These are phyloP conservation scores for Coilia nasus DNA, from an alignment of 2,797 vertebrate species.

Conservation along the genomic window DNA sequence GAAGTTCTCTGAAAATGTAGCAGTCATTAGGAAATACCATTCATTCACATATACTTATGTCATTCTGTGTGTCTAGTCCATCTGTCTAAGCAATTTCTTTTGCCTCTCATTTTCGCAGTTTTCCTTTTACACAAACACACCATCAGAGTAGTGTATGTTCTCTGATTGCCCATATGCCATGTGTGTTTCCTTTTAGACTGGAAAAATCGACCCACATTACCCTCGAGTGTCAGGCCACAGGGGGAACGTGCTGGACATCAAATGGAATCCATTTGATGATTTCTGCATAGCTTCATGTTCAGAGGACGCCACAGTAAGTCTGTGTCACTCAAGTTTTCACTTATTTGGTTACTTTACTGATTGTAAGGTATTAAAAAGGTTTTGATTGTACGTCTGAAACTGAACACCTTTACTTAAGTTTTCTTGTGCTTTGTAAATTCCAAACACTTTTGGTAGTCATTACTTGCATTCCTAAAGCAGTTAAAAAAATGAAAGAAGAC, in stretches of 20 bases:
- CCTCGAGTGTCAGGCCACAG: constrained; percentile 88
- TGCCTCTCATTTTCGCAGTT: background rate
- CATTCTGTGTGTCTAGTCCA: background rate
- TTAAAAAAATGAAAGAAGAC: background rate
- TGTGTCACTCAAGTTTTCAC: background rate
- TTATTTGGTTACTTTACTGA: background rate
- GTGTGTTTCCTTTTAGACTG: constrained; percentile 50
- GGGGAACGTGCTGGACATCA: constrained; percentile 90
- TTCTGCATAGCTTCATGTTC: constrained; percentile 93
- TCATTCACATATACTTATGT: background rate
- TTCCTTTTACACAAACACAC: background rate
- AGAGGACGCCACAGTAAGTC: constrained; percentile 88
- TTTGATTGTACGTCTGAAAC: background rate
- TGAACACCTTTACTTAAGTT: background rate
- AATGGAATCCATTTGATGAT: constrained; percentile 95
- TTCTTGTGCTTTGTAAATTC: too few species aligned
- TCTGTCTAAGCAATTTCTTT: background rate
- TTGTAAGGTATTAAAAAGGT: background rate
- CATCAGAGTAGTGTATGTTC: background rate
- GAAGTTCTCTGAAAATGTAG: background rate
- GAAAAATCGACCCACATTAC: constrained; percentile 90
- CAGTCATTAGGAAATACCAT: background rate
- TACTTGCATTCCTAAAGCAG: background rate
- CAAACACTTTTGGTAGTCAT: background rate
- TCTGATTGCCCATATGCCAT: constrained; percentile 35